Evolutionary conservation across 2,797 vertebrate genomes (phyloP).

Genomic region (Muscicapa comitata): DNA sequence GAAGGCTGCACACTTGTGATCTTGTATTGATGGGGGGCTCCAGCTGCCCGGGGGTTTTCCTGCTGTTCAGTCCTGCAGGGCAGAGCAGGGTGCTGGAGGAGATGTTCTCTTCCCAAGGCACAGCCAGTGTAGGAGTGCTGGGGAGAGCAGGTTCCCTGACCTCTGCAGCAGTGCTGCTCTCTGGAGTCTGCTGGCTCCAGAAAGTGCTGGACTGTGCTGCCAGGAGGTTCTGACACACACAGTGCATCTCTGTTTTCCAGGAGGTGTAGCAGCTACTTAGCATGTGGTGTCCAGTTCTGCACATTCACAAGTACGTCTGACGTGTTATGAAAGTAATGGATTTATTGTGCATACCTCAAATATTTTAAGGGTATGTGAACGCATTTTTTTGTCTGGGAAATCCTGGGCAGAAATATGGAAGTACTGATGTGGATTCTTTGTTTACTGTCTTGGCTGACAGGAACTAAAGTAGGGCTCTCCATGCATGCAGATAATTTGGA

Average conservation of each 20-base stretch:
- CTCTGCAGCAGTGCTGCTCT: neutral
- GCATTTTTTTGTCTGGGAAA: conserved; percentile 30
- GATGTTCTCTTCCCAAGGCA: accelerated
- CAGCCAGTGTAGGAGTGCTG: accelerated
- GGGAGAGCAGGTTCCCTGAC: neutral
- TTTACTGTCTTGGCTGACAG: neutral
- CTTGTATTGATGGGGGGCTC: neutral
- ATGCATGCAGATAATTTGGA: neutral
- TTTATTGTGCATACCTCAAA: conserved; percentile 37
- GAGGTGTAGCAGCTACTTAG: neutral
- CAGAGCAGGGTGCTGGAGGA: accelerated
- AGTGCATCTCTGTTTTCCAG: neutral
- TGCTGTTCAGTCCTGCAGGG: neutral
- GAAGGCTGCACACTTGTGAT: neutral
- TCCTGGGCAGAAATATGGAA: neutral
- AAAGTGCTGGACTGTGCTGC: neutral
- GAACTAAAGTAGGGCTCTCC: neutral
- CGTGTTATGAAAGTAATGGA: conserved; percentile 13
- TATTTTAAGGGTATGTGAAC: conserved; percentile 20
- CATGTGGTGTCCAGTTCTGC: conserved; percentile 21
- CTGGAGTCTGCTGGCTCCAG: neutral
- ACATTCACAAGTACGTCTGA: neutral
- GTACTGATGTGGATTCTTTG: neutral
- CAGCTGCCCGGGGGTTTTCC: neutral
- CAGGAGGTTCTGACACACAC: neutral